Evolutionary conservation across 2,888 invertebrate species (phyloP), one percentile per base, ranked within the genome.

Genomic region (Gastrophysa polygoni): DNA sequence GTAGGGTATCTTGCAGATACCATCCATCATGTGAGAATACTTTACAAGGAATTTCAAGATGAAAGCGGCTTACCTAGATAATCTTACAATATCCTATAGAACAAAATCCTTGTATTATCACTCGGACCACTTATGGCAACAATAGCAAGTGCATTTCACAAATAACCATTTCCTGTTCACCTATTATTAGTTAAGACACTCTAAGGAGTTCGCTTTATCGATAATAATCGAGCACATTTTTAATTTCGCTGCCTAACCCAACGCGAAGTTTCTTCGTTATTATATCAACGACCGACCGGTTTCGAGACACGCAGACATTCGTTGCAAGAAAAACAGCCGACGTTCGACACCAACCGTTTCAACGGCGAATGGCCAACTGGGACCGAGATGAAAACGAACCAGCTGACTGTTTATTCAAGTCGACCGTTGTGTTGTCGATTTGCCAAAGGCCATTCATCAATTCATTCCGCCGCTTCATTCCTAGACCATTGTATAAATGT

Each of bases 371-470:
- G 54, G 43, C 54, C 54, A 54, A 54, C 54, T 54, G 54, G 43
- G 44, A 54, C 38, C 44, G 28, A 43, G 44, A 54, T 54, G 43
- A 38, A 54, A 54, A n/a, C 24, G 43, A 54, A 54, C 34, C 54
- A 54, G 54, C 54, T 54, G 54, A 38, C 38, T 54, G 38, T 38
- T 54, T 38, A 54, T 24, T 29, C 52, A 52, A 52, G 52, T 52
- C 52, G 32, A 32, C 38, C 14, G 38, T 38, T 8, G n/a, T 38
- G 38, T 38, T 38, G 38, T 38, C 14, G 38, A 14, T 38, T 38
- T 38, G 38, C 1, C 6, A 11, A 14, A 38, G 38, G 38, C 38
- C 38, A 14, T 38, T 38, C 38, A 38, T 38, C 11, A 38, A 14
- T 38, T 14, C 24, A 24, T 5, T 24, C 24, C 7, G 7, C 24